These are phyloP conservation scores for Syrista parreyssii DNA, from an alignment of 2,888 invertebrate species.

Conservation along the genomic window DNA sequence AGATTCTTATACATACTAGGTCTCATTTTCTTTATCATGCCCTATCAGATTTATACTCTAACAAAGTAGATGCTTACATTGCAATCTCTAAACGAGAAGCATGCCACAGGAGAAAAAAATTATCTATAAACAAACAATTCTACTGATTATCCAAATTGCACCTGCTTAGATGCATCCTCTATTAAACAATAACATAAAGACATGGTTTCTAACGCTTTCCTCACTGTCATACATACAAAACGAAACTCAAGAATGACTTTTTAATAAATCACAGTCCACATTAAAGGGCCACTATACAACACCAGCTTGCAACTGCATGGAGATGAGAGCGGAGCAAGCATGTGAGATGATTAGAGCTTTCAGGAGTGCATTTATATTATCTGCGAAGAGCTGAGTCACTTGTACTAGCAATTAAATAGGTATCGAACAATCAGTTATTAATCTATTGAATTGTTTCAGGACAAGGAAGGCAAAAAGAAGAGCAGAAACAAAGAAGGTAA, in stretches of 20 bases:
- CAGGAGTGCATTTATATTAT: background rate
- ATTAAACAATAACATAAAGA: background rate
- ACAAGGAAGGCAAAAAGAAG: constrained; percentile 87
- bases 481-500: constrained; percentile 91
- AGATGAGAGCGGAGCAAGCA: background rate
- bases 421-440: background rate
- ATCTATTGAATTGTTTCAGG: constrained; percentile 70
- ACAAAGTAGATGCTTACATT: background rate
- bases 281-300: background rate
- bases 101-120: background rate
- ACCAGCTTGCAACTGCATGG: background rate
- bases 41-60: background rate
- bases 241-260: background rate
- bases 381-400: background rate
- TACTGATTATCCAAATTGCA: background rate
- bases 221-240: background rate
- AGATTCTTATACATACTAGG: background rate
- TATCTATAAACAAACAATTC: background rate
- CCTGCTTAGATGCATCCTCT: background rate
- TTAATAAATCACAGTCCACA: background rate
- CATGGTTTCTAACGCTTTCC: background rate
- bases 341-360: background rate
- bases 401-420: background rate
- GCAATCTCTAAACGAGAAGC: background rate
- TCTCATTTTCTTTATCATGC: background rate